These are phyloP conservation scores for Troglohyphantes excavatus DNA, from an alignment of 2,888 invertebrate genomes.

Conservation along the genomic window DNA sequence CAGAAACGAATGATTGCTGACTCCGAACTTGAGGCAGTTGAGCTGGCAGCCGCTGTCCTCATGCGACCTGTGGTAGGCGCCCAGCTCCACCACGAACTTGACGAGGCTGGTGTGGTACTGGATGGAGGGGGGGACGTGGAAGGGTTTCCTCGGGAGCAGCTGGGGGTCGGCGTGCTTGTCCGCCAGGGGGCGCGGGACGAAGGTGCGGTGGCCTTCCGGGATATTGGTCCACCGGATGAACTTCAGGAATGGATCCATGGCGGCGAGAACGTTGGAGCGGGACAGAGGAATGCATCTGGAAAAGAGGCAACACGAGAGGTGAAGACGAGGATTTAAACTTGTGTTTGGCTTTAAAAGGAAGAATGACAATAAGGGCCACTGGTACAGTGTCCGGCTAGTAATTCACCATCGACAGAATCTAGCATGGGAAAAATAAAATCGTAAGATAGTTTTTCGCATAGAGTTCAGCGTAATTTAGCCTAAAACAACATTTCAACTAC, in stretches of 20 bases:
- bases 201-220: slow-evolving; percentile 27
- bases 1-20: slow-evolving; percentile 46
- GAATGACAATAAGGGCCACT: too few relatives aligned
- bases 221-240: slow-evolving; percentile 43
- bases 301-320: background rate
- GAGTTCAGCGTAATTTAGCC: too few relatives aligned
- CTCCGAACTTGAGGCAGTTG: slow-evolving; percentile 45
- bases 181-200: slow-evolving; percentile 39
- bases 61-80: slow-evolving; percentile 9
- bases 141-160: background rate
- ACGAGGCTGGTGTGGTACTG: slow-evolving; percentile 34
- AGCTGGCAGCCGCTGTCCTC: background rate
- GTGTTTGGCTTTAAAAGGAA: too few relatives aligned
- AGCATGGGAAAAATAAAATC: too few relatives aligned
- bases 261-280: slow-evolving; percentile 23
- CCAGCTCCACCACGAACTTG: slow-evolving; percentile 63
- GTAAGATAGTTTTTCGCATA: too few relatives aligned
- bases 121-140: slow-evolving; percentile 28
- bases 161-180: background rate
- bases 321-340: too few relatives aligned
- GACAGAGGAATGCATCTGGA: slow-evolving; percentile 49
- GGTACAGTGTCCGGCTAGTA: too few relatives aligned
- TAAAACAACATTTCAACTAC: too few relatives aligned
- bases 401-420: too few relatives aligned
- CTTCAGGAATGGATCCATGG: slow-evolving; percentile 66